A percentile compares a stretch with the other conserved stretches of the same genome.
These are phyloP conservation scores for Sebastes dallii DNA, from an alignment of 2,797 vertebrate species.

Conservation along the genomic window DNA sequence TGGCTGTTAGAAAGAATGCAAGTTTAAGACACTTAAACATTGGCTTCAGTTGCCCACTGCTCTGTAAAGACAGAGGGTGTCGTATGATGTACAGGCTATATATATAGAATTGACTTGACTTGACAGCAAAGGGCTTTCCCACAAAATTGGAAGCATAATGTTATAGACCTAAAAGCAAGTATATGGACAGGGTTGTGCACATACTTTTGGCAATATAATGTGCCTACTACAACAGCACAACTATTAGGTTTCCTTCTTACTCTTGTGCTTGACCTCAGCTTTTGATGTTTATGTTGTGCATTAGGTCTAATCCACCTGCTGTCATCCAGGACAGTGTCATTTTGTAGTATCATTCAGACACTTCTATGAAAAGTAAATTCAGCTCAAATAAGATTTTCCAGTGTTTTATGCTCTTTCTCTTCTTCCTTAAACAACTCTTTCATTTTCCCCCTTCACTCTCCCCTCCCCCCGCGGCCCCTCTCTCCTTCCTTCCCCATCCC, in stretches of 20 bases:
- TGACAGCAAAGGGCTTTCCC: background rate
- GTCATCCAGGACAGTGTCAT: background rate
- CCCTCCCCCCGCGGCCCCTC: background rate
- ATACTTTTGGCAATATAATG: background rate
- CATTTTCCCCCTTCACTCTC: background rate
- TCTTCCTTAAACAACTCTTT: conserved; percentile 47
- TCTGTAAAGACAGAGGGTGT: background rate
- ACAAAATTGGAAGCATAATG: background rate
- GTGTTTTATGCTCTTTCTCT: background rate
- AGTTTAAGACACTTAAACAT: too few species aligned
- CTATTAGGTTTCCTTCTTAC: background rate
- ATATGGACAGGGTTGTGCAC: background rate
- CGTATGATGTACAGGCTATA: background rate
- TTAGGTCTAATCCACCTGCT: background rate
- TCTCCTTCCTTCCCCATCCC: conserved; percentile 71
- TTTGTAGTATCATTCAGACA: background rate
- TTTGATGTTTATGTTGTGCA: background rate
- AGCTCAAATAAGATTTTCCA: background rate
- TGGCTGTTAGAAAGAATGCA: rapidly evolving
- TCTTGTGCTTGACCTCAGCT: background rate
- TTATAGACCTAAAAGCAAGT: background rate
- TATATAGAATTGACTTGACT: background rate
- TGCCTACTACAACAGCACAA: background rate
- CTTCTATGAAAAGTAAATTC: background rate
- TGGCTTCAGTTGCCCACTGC: too few species aligned